Evolutionary conservation across 2,888 invertebrate genomes (phyloP), one percentile per base, ranked within the genome.

Genomic region (Troglohyphantes excavatus): DNA sequence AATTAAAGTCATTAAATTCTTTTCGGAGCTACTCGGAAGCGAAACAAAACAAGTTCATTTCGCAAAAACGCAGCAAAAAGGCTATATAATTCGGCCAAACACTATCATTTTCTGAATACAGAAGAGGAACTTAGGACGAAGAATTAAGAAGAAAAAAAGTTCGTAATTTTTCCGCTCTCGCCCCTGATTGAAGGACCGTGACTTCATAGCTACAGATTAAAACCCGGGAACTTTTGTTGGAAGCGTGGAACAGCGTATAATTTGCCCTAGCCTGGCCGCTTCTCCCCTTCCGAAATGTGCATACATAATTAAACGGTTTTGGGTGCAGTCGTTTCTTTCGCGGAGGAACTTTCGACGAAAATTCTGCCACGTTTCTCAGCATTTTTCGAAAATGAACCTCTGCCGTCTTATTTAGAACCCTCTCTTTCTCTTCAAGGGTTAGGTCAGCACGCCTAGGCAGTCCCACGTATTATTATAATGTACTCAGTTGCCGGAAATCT

Each of bases 401-500:
- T 46, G 19, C 39, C 33, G 9, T 5, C n/a, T 63, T 21, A 23
- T 61, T 19, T 63, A 7, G 6, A 13, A 21, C 65, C 61, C 7
- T n/a, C n/a, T n/a, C n/a, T 29, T 17, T 63, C 33, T 43, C 65
- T 21, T 23, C 29, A 19, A 19, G 29, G 70, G 46, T 53, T 53
- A 53, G n/a, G 53, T 11, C 65, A 65, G 27, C 26, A 21, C 65
- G 65, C 65, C 65, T 65, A 61, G 61, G 39, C 39, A 61, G 65
- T 65, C 43, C 59, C 59, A 83, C 67, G 59, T 75, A 33, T 85
- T 75, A 85, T 85, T 85, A 85, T 76, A 76, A 85, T 68, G 68
- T 29, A 39, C 59, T 29, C 27, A 65, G 23, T 21, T 65, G 26
- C 59, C 13, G 46, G 21, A 33, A 43, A 53, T 81, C 67, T 68